A percentile compares a stretch with the other conserved stretches of the same genome.
Evolutionary conservation across 2,113 vertebrate genomes (phyloP).

Genomic region (Siniperca knerii): DNA sequence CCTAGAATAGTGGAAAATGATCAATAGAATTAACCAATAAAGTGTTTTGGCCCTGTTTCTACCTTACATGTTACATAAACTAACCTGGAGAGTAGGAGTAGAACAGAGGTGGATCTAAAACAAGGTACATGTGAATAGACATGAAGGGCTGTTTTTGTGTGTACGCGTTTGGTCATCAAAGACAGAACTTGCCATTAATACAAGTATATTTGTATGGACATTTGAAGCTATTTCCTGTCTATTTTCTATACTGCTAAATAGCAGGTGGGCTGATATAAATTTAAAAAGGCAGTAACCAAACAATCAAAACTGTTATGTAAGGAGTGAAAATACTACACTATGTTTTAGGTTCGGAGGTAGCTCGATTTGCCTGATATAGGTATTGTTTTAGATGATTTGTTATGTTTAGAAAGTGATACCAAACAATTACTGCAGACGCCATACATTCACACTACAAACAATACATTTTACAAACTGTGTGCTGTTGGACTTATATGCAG

Average conservation of each 20-base stretch:
- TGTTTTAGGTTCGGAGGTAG: background rate
- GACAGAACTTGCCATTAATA: background rate
- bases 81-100: background rate
- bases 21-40: background rate
- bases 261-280: background rate
- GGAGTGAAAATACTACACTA: background rate
- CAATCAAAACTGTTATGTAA: background rate
- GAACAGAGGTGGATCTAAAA: slow-evolving; percentile 18
- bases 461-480: background rate
- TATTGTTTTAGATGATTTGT: background rate
- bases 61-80: slow-evolving; percentile 9
- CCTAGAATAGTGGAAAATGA: background rate
- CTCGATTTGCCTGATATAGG: background rate
- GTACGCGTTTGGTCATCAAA: background rate
- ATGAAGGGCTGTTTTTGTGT: background rate
- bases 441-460: background rate
- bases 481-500: slow-evolving; percentile 1
- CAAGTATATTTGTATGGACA: background rate
- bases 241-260: background rate
- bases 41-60: background rate
- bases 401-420: background rate
- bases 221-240: no score
- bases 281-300: background rate
- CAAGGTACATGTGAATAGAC: background rate
- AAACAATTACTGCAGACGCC: background rate